Evolutionary conservation across 2,888 invertebrate species (phyloP).

Genomic region (Himalopsyche anomala): DNA sequence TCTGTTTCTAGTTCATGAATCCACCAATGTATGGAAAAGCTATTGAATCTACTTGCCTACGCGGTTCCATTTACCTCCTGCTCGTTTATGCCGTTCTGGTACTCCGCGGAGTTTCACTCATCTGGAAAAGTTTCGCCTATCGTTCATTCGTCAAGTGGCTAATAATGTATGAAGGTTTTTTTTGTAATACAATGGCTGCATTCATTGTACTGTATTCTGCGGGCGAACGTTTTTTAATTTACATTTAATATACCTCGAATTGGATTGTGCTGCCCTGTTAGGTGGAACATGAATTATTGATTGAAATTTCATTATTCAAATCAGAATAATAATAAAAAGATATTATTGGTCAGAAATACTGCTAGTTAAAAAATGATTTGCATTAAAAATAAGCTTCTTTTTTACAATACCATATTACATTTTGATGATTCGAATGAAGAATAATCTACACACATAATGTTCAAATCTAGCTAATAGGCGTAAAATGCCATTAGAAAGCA

Average conservation of each 20-base stretch:
- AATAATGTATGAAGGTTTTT: neutral
- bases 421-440: too few relatives aligned
- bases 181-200: neutral
- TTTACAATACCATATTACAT: too few relatives aligned
- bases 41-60: neutral
- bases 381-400: too few relatives aligned
- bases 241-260: neutral
- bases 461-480: too few relatives aligned
- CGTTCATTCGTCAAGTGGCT: constrained; percentile 30
- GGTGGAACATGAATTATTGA: neutral
- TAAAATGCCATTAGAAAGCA: too few relatives aligned
- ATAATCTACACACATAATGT: too few relatives aligned
- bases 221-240: neutral
- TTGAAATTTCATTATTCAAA: neutral
- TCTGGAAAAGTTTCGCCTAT: constrained; percentile 30
- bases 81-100: constrained; percentile 50
- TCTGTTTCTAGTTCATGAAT: neutral
- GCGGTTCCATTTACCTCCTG: constrained; percentile 47
- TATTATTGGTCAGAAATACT: neutral
- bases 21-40: neutral
- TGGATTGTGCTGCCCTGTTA: neutral
- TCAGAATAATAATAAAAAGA: too few relatives aligned
- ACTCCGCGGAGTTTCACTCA: constrained; percentile 11
- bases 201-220: neutral
- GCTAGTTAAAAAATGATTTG: too few relatives aligned